phyloP scores from a whole-genome alignment of 2,797 vertebrate species.

The Onychomys leucogaster region DNA sequence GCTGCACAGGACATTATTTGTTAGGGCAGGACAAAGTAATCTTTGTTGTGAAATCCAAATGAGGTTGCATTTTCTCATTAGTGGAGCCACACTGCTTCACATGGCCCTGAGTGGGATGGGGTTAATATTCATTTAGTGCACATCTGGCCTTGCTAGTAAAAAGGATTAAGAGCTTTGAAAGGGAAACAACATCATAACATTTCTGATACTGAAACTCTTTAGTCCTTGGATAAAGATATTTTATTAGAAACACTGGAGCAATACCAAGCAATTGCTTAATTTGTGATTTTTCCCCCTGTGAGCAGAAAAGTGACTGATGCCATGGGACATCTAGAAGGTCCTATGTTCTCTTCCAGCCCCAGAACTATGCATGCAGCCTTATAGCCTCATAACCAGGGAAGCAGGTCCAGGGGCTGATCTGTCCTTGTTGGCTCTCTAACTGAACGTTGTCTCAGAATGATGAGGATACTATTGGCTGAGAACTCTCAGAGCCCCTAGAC shows the following conservation, averaged over 20 bases:
- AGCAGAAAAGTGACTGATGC: background rate
- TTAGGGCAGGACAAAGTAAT: constrained; percentile 8
- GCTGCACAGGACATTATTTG: background rate
- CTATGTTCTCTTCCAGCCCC: background rate
- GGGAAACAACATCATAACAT: constrained; percentile 66
- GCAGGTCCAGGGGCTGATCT: background rate
- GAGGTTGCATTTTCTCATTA: background rate
- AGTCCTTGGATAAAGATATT: constrained; percentile 66
- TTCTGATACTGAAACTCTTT: constrained; percentile 59
- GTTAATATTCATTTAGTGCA: constrained; percentile 67
- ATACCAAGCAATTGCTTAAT: constrained; percentile 55
- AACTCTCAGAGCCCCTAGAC: background rate
- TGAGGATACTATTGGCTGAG: background rate
- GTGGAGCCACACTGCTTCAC: constrained; percentile 19
- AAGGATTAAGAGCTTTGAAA: constrained; percentile 76
- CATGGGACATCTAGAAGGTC: constrained; percentile 6
- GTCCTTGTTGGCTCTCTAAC: background rate
- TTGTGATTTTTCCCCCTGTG: constrained; percentile 19
- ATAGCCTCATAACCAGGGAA: background rate
- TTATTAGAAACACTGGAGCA: constrained; percentile 45
- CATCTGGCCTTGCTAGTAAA: constrained; percentile 69
- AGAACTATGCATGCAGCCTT: background rate
- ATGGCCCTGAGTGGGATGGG: background rate
- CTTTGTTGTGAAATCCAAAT: background rate
- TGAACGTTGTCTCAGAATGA: background rate